phyloP scores from a whole-genome alignment of 2,113 vertebrate species.

The Corythaeola cristata region DNA sequence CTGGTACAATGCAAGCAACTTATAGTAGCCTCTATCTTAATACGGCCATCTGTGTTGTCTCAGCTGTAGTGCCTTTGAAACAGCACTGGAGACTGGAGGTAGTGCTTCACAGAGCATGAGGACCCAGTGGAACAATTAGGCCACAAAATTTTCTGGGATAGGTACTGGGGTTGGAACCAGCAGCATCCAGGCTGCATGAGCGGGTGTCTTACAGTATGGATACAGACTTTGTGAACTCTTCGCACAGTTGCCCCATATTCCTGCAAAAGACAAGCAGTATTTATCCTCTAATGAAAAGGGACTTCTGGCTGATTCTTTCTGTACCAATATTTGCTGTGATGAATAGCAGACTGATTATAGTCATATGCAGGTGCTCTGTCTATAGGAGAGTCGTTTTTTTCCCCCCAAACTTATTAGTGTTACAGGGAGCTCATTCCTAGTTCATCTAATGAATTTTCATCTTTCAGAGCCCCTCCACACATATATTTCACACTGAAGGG shows the following conservation, averaged over 20 bases:
- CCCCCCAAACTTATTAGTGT: background rate
- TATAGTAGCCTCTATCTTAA: background rate
- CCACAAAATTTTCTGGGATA: background rate
- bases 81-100: background rate
- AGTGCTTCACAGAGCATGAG: background rate
- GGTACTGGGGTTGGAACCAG: background rate
- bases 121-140: background rate
- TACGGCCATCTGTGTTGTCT: background rate
- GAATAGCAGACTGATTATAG: background rate
- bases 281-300: background rate
- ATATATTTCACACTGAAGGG: conserved; percentile 13
- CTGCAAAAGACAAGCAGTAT: background rate
- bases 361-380: background rate
- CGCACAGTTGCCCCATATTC: background rate
- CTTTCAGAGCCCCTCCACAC: background rate
- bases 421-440: background rate
- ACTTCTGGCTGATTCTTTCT: background rate
- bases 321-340: background rate
- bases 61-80: background rate
- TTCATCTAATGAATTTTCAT: conserved; percentile 41
- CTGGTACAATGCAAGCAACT: background rate
- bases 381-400: background rate
- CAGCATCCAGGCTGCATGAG: accelerated
- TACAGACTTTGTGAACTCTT: background rate
- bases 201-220: background rate